These are phyloP conservation scores for Prolemur simus DNA, from an alignment of 2,113 vertebrate genomes.

Conservation along the genomic window DNA sequence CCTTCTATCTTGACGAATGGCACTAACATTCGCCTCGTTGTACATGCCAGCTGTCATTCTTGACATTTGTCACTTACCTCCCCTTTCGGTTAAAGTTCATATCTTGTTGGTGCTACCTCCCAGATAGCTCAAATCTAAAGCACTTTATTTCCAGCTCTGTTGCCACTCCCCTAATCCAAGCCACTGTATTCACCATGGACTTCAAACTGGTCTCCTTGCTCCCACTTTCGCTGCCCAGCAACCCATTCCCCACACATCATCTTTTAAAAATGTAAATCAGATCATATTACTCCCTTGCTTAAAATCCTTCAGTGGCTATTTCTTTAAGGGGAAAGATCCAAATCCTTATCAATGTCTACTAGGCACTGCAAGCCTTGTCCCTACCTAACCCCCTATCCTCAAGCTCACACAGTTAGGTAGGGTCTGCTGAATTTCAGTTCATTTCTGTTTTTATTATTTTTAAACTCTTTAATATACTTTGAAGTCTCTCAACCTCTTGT, in stretches of 20 bases:
- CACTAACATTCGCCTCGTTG: neutral
- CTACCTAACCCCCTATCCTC: neutral
- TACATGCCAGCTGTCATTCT: neutral
- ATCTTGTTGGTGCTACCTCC: neutral
- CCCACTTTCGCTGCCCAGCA: neutral
- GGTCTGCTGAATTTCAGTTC: neutral
- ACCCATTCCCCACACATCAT: neutral
- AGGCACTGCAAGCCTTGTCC: too few species aligned
- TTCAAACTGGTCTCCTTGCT: neutral
- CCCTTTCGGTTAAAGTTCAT: neutral
- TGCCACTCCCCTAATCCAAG: neutral
- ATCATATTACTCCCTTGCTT: neutral
- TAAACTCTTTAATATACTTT: neutral
- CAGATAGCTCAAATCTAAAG: neutral
- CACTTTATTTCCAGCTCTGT: neutral
- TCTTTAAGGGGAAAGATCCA: neutral
- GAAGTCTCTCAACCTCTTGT: neutral
- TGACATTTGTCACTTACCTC: neutral
- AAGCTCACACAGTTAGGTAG: neutral
- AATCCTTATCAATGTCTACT: neutral
- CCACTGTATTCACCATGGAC: neutral
- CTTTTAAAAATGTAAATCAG: neutral
- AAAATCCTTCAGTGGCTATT: neutral
- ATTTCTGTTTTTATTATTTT: neutral
- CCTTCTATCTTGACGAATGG: neutral